phyloP scores from a whole-genome alignment of 2,113 vertebrate genomes.

The Crypturellus undulatus region DNA sequence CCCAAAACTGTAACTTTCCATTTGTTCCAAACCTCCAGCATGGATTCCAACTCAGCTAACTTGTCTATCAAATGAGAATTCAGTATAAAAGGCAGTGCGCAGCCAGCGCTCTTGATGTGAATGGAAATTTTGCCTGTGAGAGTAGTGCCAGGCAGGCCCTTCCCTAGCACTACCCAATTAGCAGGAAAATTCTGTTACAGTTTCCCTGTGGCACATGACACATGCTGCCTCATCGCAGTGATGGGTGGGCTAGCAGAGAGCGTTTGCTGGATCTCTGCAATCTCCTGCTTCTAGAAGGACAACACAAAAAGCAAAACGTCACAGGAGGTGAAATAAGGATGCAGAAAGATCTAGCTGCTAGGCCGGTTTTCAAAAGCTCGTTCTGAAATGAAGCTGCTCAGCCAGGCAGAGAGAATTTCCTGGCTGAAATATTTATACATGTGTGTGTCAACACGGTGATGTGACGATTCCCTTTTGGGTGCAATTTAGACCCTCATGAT shows the following conservation, averaged over 20 bases:
- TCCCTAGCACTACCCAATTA: neutral
- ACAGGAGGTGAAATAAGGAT: neutral
- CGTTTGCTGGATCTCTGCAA: neutral
- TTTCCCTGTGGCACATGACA: neutral
- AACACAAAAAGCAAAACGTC: neutral
- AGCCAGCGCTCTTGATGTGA: neutral
- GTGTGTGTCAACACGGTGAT: neutral
- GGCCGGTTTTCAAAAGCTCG: rapidly evolving
- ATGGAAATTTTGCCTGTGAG: neutral
- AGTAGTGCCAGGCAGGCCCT: neutral
- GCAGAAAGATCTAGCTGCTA: neutral
- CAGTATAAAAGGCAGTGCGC: neutral
- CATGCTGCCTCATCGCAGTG: neutral
- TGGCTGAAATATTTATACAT: neutral
- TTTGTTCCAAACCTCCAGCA: neutral
- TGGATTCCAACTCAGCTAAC: neutral
- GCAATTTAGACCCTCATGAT: neutral
- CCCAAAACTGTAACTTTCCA: neutral
- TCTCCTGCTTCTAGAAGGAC: neutral
- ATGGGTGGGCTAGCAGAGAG: neutral
- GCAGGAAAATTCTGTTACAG: neutral
- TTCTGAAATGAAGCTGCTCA: neutral
- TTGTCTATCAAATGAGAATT: neutral
- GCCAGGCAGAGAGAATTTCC: neutral
- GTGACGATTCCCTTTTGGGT: neutral